Evolutionary conservation across 2,113 vertebrate genomes (phyloP).

Genomic region (Platysteira castanea): DNA sequence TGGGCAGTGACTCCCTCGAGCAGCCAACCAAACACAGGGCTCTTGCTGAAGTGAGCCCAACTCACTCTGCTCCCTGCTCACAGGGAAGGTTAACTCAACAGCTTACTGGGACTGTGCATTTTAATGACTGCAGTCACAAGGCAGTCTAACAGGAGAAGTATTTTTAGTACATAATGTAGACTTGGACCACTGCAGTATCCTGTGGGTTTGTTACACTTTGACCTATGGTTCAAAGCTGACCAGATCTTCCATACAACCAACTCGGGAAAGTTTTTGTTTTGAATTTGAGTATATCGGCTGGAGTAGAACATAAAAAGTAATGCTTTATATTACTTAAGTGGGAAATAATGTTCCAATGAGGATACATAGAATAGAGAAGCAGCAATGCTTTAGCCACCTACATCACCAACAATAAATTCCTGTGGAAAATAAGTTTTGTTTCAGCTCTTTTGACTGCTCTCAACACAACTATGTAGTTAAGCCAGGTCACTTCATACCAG

Average conservation of each 20-base stretch:
- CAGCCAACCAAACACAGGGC: not conserved
- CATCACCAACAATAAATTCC: not conserved
- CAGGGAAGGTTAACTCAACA: not conserved
- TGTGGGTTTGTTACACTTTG: slow-evolving; percentile 34
- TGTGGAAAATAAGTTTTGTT: not conserved
- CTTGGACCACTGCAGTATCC: not conserved
- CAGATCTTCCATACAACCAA: not conserved
- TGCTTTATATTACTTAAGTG: not conserved
- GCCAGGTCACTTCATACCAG: not conserved
- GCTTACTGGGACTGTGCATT: not conserved
- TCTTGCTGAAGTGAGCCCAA: not conserved
- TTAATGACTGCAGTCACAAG: slow-evolving; percentile 16
- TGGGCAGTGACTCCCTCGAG: not conserved
- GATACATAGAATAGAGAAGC: not conserved
- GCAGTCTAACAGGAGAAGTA: not conserved
- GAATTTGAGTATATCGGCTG: not conserved
- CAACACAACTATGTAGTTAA: not conserved
- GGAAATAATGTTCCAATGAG: not conserved
- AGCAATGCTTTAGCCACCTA: not conserved
- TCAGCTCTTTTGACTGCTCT: not conserved
- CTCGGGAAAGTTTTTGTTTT: not conserved
- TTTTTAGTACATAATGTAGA: not conserved
- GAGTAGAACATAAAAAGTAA: not conserved
- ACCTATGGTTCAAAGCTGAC: not conserved
- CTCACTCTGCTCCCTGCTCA: not conserved